Conservation (phyloP, 2,797 vertebrate species). For the Cottoperca gobio region DNA sequence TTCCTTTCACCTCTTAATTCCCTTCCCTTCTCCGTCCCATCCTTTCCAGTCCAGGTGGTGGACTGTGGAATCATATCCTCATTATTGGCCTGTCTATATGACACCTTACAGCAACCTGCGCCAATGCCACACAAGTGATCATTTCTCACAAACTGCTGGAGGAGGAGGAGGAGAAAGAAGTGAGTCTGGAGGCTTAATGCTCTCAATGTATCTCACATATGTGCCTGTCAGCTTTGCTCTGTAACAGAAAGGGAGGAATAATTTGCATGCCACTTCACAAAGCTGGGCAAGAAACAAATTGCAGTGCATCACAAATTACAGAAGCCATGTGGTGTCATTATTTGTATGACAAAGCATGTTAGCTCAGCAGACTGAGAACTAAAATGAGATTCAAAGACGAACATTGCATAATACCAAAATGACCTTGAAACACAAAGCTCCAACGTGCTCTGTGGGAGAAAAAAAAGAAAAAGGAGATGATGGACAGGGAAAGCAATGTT, state of each 20-base stretch:
- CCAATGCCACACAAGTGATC: slow-evolving; percentile 64
- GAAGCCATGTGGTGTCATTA: slow-evolving; percentile 54
- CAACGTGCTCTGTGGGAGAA: slow-evolving; percentile 19
- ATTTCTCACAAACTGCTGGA: slow-evolving; percentile 52
- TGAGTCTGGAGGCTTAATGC: slow-evolving; percentile 45
- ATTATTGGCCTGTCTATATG: slow-evolving; percentile 62
- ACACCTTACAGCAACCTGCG: slow-evolving; percentile 49
- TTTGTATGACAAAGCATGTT: slow-evolving; percentile 66
- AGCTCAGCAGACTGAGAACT: slow-evolving; percentile 37
- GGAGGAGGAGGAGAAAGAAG: slow-evolving; percentile 27
- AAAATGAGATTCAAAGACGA: slow-evolving; percentile 50
- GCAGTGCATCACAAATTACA: slow-evolving; percentile 55
- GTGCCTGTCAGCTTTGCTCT: slow-evolving; percentile 54
- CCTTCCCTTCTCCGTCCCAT: slow-evolving; percentile 16
- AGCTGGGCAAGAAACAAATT: slow-evolving; percentile 57
- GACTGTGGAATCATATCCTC: slow-evolving; percentile 60
- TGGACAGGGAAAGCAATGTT: slow-evolving; percentile 13
- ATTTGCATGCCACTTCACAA: slow-evolving; percentile 52
- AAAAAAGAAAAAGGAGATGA: slow-evolving; percentile 34
- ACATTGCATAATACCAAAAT: slow-evolving; percentile 36
- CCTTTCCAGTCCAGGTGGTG: slow-evolving; percentile 44
- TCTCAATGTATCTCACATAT: slow-evolving; percentile 61
- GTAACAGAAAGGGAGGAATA: slow-evolving; percentile 52
- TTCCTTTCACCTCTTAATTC: slow-evolving; percentile 34
- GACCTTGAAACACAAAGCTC: slow-evolving; percentile 37